These are phyloP conservation scores for Proisotoma minuta DNA, from an alignment of 2,888 invertebrate genomes.

Conservation along the genomic window DNA sequence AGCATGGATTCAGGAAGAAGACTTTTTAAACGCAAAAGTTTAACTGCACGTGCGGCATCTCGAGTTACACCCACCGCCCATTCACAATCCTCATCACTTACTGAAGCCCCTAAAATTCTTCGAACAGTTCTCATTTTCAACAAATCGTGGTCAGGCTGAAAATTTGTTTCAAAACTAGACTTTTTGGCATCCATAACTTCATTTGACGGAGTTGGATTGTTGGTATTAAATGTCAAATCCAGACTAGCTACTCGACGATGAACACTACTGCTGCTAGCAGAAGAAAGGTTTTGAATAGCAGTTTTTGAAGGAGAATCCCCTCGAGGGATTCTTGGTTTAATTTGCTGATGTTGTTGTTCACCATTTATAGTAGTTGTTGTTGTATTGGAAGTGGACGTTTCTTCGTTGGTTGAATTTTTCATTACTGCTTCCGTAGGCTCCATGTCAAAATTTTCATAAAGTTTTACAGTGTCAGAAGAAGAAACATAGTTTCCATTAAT, in stretches of 20 bases:
- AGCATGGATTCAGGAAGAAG: constrained; percentile 44
- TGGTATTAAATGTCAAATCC: not conserved
- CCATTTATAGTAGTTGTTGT: not conserved
- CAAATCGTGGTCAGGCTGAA: not conserved
- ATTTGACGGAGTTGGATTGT: not conserved
- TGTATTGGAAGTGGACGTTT: not conserved
- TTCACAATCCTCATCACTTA: constrained; percentile 40
- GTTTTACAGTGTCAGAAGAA: not conserved
- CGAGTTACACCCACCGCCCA: constrained; percentile 43
- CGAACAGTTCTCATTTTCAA: constrained; percentile 45
- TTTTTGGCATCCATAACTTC: no score
- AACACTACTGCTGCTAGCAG: not conserved
- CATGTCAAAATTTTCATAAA: not conserved
- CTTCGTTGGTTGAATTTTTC: not conserved
- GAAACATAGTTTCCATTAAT: no score
- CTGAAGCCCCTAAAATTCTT: constrained; percentile 43
- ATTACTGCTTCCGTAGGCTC: not conserved
- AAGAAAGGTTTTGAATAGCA: not conserved
- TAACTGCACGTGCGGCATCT: constrained; percentile 46
- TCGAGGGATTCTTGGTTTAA: not conserved
- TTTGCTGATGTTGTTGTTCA: no score
- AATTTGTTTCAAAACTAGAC: constrained; percentile 1
- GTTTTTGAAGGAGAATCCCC: not conserved
- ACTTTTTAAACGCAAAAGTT: constrained; percentile 41
- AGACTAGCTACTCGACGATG: not conserved